Percentiles rank a stretch among this genome's conserved stretches.
Evolutionary conservation across 2,113 vertebrate genomes (phyloP).

Genomic region (Mystacornis crossleyi): DNA sequence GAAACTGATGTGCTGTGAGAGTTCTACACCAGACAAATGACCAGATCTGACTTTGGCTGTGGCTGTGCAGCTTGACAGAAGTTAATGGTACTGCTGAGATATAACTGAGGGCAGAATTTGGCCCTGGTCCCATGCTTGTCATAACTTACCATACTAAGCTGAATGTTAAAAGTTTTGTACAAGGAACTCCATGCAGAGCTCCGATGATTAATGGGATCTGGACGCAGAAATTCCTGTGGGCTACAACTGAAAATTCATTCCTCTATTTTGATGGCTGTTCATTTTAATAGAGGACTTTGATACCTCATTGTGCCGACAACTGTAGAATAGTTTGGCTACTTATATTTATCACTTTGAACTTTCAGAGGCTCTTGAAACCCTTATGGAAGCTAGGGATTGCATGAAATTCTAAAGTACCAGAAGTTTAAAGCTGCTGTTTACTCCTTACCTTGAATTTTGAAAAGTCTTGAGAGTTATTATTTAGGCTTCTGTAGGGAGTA

Average conservation of each 20-base stretch:
- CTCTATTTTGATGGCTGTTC: constrained; percentile 54
- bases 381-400: background rate
- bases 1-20: constrained; percentile 19
- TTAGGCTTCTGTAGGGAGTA: background rate
- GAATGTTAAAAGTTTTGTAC: constrained; percentile 49
- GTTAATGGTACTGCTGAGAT: constrained; percentile 12
- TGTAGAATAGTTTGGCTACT: constrained; percentile 49
- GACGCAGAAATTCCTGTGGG: constrained; percentile 66
- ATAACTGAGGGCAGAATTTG: constrained; percentile 52
- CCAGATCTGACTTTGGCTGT: background rate
- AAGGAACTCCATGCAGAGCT: constrained; percentile 21
- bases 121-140: constrained; percentile 12
- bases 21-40: background rate
- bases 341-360: constrained; percentile 37
- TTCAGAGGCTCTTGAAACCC: background rate
- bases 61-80: constrained; percentile 6
- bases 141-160: constrained; percentile 40
- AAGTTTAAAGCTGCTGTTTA: constrained; percentile 1
- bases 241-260: constrained; percentile 58
- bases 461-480: background rate
- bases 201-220: constrained; percentile 56
- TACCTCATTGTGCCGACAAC: constrained; percentile 44
- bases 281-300: constrained; percentile 61
- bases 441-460: background rate
- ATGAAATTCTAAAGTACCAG: background rate